Evolutionary conservation across 2,797 vertebrate genomes (phyloP).

Genomic region (Tokudaia tokunoshimensis): DNA sequence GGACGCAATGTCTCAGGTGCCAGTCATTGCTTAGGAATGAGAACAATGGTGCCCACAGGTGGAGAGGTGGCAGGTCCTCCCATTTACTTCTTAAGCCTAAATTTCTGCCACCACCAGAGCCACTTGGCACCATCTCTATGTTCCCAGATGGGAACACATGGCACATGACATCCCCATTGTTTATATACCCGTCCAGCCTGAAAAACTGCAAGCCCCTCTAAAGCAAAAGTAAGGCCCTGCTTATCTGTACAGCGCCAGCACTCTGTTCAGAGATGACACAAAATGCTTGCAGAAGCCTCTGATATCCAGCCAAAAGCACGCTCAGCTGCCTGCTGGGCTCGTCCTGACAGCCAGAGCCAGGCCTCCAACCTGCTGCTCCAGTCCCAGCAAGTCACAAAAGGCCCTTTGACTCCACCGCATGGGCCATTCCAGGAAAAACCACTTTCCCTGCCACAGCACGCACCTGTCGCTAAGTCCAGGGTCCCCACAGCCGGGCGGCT

Average conservation of each 20-base stretch:
- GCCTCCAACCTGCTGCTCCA: neutral
- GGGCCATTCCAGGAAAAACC: slow-evolving; percentile 57
- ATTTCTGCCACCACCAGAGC: neutral
- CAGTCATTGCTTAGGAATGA: neutral
- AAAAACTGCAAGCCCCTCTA: neutral
- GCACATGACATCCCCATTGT: neutral
- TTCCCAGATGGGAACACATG: neutral
- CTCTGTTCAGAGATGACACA: neutral
- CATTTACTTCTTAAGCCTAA: neutral
- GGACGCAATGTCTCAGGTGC: neutral
- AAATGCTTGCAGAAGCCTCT: neutral
- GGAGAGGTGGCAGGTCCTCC: neutral
- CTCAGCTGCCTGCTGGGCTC: neutral
- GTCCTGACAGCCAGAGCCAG: neutral
- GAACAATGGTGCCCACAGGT: neutral
- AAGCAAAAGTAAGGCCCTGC: slow-evolving; percentile 5
- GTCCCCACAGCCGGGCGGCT: neutral
- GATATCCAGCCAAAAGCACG: neutral
- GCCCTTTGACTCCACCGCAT: slow-evolving; percentile 50
- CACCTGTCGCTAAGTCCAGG: slow-evolving; percentile 57
- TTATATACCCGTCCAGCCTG: neutral
- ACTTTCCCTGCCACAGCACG: neutral
- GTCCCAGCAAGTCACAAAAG: slow-evolving; percentile 40
- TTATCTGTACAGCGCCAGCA: neutral
- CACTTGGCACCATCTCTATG: neutral